Base-by-base conservation (phyloP, 2,113 vertebrate species). In the Halichoerus grypus region DNA sequence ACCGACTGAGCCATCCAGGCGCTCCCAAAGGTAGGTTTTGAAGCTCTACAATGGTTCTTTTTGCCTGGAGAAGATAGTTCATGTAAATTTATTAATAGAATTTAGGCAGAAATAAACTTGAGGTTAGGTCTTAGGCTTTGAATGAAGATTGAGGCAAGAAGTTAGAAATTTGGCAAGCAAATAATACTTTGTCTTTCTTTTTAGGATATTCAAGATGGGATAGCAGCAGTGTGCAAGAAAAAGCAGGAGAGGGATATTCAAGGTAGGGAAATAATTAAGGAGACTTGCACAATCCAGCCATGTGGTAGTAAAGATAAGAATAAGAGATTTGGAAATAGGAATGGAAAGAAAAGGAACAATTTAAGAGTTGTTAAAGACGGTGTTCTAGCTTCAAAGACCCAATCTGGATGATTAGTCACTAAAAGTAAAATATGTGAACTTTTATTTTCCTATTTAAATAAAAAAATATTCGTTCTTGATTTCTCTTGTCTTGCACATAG, bases 401-500 rank as follows among this genome's bases (percentile, higher is more conserved):
- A 42, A 92, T 51, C 63, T 74, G 31, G 22, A 81, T 69, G 24
- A 7, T 65, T 72, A 71, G 36, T 83, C 39, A 88, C 55, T 81
- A 71, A 67, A 55, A 89, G 15, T 22, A 61, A 53, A 91, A 82
- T 91, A 53, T n/a, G 10, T 82, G n/a, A 69, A 13, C 72, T 36
- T 84, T 85, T 19, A 42, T 28, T 67, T 65, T 67, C 26, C n/a
- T 91, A 22, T 18, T 59, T 33, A 39, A 33, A 6, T 24, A 71
- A 76, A 89, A 67, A 61, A 65, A 53, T 18, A 46, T 18, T 88
- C 39, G 67, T 42, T 61, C 39, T 74, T 82, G 42, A 24, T 80
- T 95, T 91, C 72, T 86, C 28, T 82, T 80, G 39, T 90, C 33
- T 95, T 97, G 9, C 22, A 82, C 4, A 28, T 59, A 88, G n/a